Conservation (phyloP, 2,797 vertebrate genomes). For the Eulemur mongoz region DNA sequence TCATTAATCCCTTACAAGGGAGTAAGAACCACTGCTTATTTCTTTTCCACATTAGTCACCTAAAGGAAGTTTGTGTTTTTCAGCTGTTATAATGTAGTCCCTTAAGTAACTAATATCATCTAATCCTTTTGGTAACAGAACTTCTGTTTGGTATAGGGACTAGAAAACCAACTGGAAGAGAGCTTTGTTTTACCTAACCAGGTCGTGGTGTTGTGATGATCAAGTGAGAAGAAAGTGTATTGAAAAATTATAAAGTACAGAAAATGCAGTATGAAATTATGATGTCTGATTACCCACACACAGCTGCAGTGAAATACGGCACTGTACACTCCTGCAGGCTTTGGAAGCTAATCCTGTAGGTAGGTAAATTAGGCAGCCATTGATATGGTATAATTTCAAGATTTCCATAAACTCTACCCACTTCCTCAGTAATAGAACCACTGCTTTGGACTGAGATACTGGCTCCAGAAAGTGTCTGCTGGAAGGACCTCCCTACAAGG, state of each 20-base stretch:
- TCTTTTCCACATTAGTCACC: constrained; percentile 40
- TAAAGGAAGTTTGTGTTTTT: constrained; percentile 4
- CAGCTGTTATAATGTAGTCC: neutral
- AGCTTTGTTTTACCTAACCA: neutral
- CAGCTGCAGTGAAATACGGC: neutral
- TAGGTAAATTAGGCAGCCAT: neutral
- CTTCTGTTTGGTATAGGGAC: neutral
- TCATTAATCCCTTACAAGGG: constrained; percentile 57
- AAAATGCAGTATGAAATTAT: neutral
- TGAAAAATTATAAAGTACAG: neutral
- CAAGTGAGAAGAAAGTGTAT: neutral
- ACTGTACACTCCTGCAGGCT: neutral
- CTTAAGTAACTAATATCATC: neutral
- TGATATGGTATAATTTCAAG: neutral
- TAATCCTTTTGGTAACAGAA: neutral
- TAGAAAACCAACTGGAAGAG: neutral
- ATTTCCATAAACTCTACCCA: neutral
- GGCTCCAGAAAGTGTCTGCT: neutral
- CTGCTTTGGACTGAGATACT: neutral
- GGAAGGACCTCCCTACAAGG: neutral
- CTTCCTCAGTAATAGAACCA: neutral
- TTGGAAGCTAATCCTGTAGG: too few relatives aligned
- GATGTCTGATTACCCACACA: too few relatives aligned
- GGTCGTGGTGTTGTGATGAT: neutral
- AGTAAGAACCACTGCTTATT: constrained; percentile 37